phyloP scores from a whole-genome alignment of 2,797 vertebrate genomes.

The Rhyacichthys aspro region DNA sequence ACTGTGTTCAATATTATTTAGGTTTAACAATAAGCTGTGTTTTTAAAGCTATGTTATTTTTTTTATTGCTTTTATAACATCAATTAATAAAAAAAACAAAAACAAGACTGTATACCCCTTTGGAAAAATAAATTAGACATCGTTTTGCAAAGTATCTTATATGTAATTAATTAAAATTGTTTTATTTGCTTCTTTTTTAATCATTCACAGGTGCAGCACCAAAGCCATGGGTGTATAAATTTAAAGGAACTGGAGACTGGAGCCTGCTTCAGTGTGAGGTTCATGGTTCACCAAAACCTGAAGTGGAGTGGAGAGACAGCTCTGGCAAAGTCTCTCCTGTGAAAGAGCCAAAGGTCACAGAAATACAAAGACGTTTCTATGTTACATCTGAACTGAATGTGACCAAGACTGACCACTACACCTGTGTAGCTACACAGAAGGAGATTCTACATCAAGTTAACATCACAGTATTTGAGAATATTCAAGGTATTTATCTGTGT shows the following conservation, averaged over 20 bases:
- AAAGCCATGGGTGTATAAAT: not conserved
- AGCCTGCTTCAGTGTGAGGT: not conserved
- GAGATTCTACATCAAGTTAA: not conserved
- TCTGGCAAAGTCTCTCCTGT: not conserved
- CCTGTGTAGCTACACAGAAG: constrained; percentile 17
- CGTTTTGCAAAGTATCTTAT: too few relatives aligned
- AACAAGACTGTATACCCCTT: too few relatives aligned
- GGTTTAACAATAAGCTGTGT: too few relatives aligned
- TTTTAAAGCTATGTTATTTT: too few relatives aligned
- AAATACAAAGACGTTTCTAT: not conserved
- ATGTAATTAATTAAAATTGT: too few relatives aligned
- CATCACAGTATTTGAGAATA: fast-evolving
- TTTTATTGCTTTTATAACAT: too few relatives aligned
- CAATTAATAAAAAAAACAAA: too few relatives aligned
- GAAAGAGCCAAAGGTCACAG: not conserved
- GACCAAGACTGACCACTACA: fast-evolving
- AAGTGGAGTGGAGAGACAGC: too few relatives aligned
- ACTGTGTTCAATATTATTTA: too few relatives aligned
- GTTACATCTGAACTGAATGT: constrained; percentile 1
- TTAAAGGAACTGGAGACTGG: not conserved
- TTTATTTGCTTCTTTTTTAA: not conserved
- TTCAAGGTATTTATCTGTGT: not conserved
- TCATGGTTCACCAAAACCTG: too few relatives aligned
- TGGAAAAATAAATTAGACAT: too few relatives aligned
- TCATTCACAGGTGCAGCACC: not conserved